phyloP scores from a whole-genome alignment of 2,888 invertebrate genomes.

The Diarsia dahlii region DNA sequence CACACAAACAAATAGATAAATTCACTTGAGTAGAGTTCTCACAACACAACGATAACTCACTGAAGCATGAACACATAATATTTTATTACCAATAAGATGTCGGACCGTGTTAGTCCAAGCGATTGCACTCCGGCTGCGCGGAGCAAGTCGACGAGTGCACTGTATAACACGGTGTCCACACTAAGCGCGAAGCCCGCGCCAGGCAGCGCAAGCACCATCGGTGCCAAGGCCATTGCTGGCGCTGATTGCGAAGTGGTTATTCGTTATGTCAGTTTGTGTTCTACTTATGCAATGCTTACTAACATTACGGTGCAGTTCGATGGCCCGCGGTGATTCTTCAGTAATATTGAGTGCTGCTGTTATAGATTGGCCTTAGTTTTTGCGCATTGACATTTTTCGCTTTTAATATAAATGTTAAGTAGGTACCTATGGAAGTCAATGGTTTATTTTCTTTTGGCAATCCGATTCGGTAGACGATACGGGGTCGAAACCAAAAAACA shows the following conservation, averaged over 20 bases:
- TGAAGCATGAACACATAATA: slow-evolving; percentile 12
- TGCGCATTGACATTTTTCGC: slow-evolving; percentile 5
- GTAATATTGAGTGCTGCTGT: slow-evolving; percentile 40
- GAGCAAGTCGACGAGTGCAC: slow-evolving; percentile 72
- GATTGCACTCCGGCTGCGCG: slow-evolving; percentile 75
- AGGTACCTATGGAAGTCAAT: background rate
- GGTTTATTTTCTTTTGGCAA: background rate
- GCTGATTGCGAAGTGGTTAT: slow-evolving; percentile 84
- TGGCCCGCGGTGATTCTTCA: slow-evolving; percentile 76
- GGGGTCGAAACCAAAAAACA: background rate
- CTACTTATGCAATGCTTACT: slow-evolving; percentile 88
- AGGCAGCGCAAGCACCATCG: slow-evolving; percentile 72
- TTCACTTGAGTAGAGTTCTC: slow-evolving; percentile 13
- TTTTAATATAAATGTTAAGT: background rate
- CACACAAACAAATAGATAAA: slow-evolving; percentile 10
- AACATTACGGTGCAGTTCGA: slow-evolving; percentile 86
- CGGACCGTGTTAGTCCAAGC: slow-evolving; percentile 60
- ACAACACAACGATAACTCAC: slow-evolving; percentile 31
- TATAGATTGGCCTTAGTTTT: background rate
- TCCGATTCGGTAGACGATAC: background rate
- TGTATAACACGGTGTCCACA: slow-evolving; percentile 67
- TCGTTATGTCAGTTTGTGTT: slow-evolving; percentile 90
- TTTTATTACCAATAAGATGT: slow-evolving; percentile 68
- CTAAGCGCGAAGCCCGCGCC: slow-evolving; percentile 66
- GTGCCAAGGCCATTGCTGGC: slow-evolving; percentile 85